phyloP scores from a whole-genome alignment of 2,113 vertebrate genomes.

The Callorhinus ursinus region DNA sequence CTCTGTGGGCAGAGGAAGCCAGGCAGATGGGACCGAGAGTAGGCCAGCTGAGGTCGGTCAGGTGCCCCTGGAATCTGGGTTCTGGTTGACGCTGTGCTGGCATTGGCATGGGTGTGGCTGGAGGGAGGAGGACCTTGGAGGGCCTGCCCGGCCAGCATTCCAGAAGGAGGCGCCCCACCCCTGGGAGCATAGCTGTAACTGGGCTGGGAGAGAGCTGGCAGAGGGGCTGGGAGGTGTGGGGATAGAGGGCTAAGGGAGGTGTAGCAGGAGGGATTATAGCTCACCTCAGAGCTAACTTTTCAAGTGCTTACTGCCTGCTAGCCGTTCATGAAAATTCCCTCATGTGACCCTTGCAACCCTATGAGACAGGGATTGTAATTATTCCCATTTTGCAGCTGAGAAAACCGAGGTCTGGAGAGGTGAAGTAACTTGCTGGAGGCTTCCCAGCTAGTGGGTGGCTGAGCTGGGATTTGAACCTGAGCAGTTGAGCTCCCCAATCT shows the following conservation, averaged over 20 bases:
- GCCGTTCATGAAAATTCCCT: rapidly evolving
- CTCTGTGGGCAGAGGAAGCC: background rate
- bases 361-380: background rate
- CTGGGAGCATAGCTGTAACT: background rate
- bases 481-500: background rate
- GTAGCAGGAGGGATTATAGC: rapidly evolving
- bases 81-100: background rate
- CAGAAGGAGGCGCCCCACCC: constrained; percentile 30
- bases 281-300: rapidly evolving
- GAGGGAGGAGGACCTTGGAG: constrained; percentile 4
- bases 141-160: constrained; percentile 65
- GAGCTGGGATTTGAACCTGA: background rate
- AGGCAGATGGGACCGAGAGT: background rate
- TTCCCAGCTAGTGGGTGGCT: background rate
- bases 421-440: background rate
- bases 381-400: background rate
- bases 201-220: background rate
- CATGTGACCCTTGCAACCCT: background rate
- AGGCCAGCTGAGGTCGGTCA: background rate
- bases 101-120: background rate
- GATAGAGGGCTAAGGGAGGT: background rate
- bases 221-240: background rate
- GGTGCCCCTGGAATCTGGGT: background rate
- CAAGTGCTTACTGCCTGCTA: background rate
- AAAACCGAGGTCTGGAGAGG: background rate